phyloP scores from a whole-genome alignment of 2,113 vertebrate species.

The Crotophaga sulcirostris region DNA sequence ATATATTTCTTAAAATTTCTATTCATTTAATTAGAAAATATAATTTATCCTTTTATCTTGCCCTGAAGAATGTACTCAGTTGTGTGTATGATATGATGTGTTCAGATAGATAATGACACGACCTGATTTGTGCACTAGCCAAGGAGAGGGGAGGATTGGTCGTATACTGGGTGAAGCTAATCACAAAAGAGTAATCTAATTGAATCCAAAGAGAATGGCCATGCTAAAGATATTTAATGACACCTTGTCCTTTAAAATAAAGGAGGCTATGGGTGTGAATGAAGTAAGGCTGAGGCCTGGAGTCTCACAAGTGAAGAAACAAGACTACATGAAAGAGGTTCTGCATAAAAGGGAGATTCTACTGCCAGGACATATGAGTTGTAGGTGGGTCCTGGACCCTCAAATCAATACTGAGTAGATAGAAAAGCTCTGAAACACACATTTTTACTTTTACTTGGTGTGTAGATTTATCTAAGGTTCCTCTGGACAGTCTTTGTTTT shows the following conservation, averaged over 20 bases:
- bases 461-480: neutral
- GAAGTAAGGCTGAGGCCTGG: neutral
- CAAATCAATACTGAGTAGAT: neutral
- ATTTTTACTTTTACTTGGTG: neutral
- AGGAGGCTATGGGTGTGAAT: neutral
- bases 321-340: neutral
- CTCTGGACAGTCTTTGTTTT: neutral
- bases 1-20: neutral
- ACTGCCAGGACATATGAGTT: neutral
- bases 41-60: neutral
- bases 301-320: neutral
- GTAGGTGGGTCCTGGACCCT: neutral
- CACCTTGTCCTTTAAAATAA: neutral
- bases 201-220: neutral
- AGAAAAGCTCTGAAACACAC: neutral
- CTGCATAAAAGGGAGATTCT: neutral
- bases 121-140: neutral
- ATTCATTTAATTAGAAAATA: neutral
- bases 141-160: neutral
- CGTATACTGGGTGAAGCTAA: neutral
- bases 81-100: neutral
- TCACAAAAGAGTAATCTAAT: neutral
- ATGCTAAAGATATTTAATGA: neutral
- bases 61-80: neutral
- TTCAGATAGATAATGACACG: neutral